Conservation (phyloP, 2,113 vertebrate genomes). For the Bufo bufo region DNA sequence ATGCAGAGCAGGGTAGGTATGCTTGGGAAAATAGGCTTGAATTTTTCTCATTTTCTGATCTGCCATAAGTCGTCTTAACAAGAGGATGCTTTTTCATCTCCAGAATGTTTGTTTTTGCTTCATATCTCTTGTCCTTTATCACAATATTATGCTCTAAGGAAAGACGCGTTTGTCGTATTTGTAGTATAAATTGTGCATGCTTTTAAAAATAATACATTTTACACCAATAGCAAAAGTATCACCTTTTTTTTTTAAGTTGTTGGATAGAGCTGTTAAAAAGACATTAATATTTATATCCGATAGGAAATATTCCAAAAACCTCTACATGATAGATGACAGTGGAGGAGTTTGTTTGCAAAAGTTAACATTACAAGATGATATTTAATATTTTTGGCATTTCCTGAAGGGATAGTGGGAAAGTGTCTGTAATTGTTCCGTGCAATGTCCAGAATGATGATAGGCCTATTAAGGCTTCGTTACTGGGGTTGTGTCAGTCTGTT, state of each 20-base stretch:
- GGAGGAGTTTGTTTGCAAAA: conserved; percentile 40
- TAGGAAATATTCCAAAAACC: conserved; percentile 30
- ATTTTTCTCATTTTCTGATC: not conserved
- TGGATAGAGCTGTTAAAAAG: conserved; percentile 31
- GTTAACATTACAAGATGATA: conserved; percentile 44
- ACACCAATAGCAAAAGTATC: conserved; percentile 7
- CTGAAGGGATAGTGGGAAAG: conserved; percentile 60
- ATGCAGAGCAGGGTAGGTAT: conserved; percentile 6
- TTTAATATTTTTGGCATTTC: conserved; percentile 51
- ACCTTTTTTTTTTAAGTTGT: not conserved
- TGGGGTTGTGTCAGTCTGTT: conserved; percentile 56
- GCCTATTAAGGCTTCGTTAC: conserved; percentile 61
- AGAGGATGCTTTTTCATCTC: not conserved
- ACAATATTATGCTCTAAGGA: conserved; percentile 12
- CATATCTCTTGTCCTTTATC: conserved; percentile 13
- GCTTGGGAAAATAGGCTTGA: not conserved
- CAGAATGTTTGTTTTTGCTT: not conserved
- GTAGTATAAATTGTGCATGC: not conserved
- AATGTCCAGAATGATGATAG: conserved; percentile 60
- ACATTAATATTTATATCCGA: conserved; percentile 55
- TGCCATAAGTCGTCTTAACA: not conserved
- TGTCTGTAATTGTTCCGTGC: conserved; percentile 49
- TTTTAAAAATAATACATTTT: conserved; percentile 23
- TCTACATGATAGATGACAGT: conserved; percentile 27
- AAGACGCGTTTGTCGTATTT: not conserved